phyloP scores from a whole-genome alignment of 2,113 vertebrate genomes.

The Pavo muticus region DNA sequence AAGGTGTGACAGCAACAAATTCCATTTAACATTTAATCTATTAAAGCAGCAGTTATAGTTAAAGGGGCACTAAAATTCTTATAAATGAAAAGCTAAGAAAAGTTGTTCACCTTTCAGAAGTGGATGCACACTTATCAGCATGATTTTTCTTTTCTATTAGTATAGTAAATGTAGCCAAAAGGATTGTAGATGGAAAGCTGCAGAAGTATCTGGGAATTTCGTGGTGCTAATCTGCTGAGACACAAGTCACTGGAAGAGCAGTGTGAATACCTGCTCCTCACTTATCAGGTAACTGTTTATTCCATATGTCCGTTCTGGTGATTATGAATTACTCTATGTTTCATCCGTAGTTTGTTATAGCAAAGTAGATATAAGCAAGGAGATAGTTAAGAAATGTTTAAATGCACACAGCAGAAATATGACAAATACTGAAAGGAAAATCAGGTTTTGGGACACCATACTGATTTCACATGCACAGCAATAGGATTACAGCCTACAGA shows the following conservation, averaged over 20 bases:
- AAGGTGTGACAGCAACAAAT: background rate
- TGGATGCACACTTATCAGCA: background rate
- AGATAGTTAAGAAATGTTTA: background rate
- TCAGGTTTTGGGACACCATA: background rate
- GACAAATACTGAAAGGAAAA: background rate
- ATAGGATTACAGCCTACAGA: background rate
- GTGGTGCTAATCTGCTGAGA: background rate
- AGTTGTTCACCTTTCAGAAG: background rate
- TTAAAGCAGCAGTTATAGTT: background rate
- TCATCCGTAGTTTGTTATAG: background rate
- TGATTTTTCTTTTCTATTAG: background rate
- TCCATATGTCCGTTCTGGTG: background rate
- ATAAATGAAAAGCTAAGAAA: background rate
- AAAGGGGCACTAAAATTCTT: background rate
- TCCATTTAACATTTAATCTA: background rate
- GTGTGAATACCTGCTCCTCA: background rate
- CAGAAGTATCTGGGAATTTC: background rate
- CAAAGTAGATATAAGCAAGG: background rate
- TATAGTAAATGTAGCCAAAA: background rate
- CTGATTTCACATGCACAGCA: background rate
- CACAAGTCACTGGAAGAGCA: background rate
- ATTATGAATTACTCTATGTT: background rate
- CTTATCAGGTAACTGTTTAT: background rate
- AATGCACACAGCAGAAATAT: background rate
- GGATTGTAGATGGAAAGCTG: background rate